Evolutionary conservation across 2,797 vertebrate species (phyloP).

Genomic region (Alauda arvensis): DNA sequence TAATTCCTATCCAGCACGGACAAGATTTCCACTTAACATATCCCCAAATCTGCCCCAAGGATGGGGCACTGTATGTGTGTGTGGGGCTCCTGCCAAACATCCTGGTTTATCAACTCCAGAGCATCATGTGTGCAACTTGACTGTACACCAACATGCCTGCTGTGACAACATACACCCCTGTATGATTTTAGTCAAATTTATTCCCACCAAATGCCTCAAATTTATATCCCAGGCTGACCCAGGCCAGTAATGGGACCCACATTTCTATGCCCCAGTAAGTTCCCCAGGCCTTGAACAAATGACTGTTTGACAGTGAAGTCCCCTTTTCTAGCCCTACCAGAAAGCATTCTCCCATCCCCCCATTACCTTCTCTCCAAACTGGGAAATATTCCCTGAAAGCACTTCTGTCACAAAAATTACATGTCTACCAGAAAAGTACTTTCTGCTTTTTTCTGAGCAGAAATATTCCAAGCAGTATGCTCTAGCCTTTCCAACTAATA

Average conservation of each 20-base stretch:
- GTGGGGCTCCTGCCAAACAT: not conserved
- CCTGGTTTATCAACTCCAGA: not conserved
- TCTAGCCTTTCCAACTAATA: not conserved
- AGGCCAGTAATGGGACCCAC: not conserved
- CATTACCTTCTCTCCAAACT: not conserved
- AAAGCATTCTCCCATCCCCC: not conserved
- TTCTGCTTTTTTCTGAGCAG: not conserved
- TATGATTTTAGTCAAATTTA: not conserved
- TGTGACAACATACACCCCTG: not conserved
- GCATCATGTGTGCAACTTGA: not conserved
- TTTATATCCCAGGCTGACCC: not conserved
- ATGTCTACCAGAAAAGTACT: not conserved
- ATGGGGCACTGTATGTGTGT: accelerated
- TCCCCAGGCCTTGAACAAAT: not conserved
- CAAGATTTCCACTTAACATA: not conserved
- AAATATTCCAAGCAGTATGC: not conserved
- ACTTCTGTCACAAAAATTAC: not conserved
- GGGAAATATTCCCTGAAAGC: not conserved
- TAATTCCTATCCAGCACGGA: not conserved
- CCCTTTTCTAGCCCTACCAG: not conserved
- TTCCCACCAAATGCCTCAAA: not conserved
- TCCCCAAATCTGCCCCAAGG: not conserved
- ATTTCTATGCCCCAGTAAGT: not conserved
- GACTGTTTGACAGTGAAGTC: not conserved
- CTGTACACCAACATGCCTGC: not conserved